Evolutionary conservation across 2,888 invertebrate genomes (phyloP).

Genomic region (Philonicus albiceps): DNA sequence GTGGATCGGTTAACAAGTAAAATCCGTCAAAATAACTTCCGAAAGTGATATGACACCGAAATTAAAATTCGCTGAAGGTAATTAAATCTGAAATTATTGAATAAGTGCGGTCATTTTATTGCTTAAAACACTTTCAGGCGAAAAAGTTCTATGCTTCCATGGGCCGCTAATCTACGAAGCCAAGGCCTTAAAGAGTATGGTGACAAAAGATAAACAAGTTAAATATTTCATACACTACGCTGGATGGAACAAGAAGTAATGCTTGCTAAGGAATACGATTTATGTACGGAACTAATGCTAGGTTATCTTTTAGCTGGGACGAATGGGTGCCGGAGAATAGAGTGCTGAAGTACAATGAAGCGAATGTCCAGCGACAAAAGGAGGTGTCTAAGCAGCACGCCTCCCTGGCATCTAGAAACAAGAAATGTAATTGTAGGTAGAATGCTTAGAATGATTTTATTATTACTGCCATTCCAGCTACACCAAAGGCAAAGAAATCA

Average conservation of each 20-base stretch:
- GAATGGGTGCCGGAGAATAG: constrained; percentile 93
- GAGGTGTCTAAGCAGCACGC: constrained; percentile 84
- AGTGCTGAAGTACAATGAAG: constrained; percentile 89
- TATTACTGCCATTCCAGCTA: constrained; percentile 52
- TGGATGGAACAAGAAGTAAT: constrained; percentile 97
- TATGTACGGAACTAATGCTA: not conserved
- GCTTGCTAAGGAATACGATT: not conserved
- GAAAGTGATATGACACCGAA: constrained; percentile 68
- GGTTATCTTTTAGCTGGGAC: constrained; percentile 74
- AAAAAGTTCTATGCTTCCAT: constrained; percentile 93
- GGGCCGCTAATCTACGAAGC: constrained; percentile 96
- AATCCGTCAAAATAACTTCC: constrained; percentile 52
- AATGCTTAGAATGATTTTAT: not conserved
- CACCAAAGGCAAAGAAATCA: constrained; percentile 59
- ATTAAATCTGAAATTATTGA: not conserved
- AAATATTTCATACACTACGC: constrained; percentile 96
- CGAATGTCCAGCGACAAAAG: constrained; percentile 86
- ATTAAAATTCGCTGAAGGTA: constrained; percentile 79
- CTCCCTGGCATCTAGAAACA: constrained; percentile 73
- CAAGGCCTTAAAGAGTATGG: constrained; percentile 86
- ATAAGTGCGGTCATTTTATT: not conserved
- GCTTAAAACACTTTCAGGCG: constrained; percentile 68
- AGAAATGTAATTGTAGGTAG: constrained; percentile 65
- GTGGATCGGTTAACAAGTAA: not conserved
- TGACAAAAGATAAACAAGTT: constrained; percentile 85